Base-by-base conservation (phyloP, 2,113 vertebrate genomes). In the Cebidichthys violaceus region DNA sequence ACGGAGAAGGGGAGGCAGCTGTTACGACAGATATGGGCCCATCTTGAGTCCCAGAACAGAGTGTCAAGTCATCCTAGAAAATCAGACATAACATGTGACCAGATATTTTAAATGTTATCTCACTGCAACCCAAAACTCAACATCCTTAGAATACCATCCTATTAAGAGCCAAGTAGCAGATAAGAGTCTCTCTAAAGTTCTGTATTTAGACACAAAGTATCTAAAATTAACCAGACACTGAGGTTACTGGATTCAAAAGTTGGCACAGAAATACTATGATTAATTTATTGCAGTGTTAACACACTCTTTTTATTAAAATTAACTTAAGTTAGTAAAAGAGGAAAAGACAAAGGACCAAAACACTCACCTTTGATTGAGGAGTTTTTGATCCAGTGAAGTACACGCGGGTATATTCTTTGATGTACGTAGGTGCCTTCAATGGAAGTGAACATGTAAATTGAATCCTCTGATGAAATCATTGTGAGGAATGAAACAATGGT, bases 61-160 rank as follows among this genome's bases (percentile, higher is more conserved):
- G 92, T 18, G 95, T 97, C 93, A 96, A 86, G 89, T 99, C 97
- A 13, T 99, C 97, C 98, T 99, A 92, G 84, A 93, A 91, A 86
- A 10, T 41, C 0, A 1, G 20, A 70, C 4, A 74, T 29, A 54
- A 71, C 22, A 54, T 47, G 4, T 22, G 1, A 67, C 20, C 27
- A 70, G 11, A 59, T 33, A 22, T 27, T 33, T 41, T 2, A 43
- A 37, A 45, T 27, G 55, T 37, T n/a, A n/a, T 47, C 33, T 77
- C 33, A 65, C n/a, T 50, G 6, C 43, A 72, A 62, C 24, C 0
- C 20, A 27, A 37, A 65, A 41, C 0, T 6, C 33, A 33, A 33
- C 33, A 33, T 33, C 33, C 33, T 33, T 6, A 6, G 33, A 33
- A 33, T 6, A 33, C 6, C 33, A 33, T 33, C 33, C 33, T 33